A percentile compares a stretch with the other conserved stretches of the same genome.
phyloP scores from a whole-genome alignment of 2,797 vertebrate species.

The Prunella strophiata region DNA sequence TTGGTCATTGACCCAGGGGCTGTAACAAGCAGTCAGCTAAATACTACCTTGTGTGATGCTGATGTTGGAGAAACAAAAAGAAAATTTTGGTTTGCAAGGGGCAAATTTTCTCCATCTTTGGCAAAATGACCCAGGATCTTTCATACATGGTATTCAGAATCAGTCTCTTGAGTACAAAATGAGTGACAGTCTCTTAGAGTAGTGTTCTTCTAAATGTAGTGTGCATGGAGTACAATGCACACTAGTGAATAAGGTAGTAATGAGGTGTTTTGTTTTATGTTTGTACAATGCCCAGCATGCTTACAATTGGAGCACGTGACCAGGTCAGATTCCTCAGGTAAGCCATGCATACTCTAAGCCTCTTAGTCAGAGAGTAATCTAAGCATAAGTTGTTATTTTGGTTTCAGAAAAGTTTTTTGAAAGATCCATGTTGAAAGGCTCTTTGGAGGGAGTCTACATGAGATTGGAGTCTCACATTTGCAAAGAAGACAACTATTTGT shows the following conservation, averaged over 20 bases:
- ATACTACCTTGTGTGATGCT: neutral
- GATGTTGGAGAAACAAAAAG: neutral
- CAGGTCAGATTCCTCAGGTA: neutral
- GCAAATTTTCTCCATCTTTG: neutral
- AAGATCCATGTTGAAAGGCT: neutral
- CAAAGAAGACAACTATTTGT: neutral
- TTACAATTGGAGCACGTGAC: neutral
- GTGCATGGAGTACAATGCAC: neutral
- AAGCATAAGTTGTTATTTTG: neutral
- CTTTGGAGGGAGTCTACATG: neutral
- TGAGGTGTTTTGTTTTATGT: neutral
- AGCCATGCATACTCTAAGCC: neutral
- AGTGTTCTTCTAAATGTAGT: neutral
- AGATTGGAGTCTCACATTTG: neutral
- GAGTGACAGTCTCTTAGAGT: neutral
- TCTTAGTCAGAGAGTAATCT: neutral
- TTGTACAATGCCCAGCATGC: neutral
- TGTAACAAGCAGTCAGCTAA: neutral
- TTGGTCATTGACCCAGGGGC: neutral
- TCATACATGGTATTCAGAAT: neutral
- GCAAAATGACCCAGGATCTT: neutral
- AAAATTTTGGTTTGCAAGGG: neutral
- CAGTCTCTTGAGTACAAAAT: neutral
- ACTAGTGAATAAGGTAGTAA: neutral
- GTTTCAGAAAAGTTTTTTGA: neutral